Conservation (phyloP, 1,140 invertebrate genomes). For the Drosophila truncata region DNA sequence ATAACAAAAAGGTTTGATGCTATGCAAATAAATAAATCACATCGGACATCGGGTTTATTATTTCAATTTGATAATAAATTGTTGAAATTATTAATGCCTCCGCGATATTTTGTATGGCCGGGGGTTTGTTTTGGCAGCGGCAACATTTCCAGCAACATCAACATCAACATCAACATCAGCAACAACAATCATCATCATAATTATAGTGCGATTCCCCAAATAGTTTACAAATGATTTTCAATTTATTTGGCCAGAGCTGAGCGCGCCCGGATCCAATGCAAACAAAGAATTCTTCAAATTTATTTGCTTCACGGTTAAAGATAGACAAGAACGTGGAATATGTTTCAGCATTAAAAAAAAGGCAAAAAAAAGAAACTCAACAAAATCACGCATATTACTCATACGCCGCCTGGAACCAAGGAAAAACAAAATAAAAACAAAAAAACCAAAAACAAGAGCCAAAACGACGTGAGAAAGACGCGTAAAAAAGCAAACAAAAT, state of each 20-base stretch:
- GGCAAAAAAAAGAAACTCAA: neutral
- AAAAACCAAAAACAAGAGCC: neutral
- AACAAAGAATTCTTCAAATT: slow-evolving; percentile 73
- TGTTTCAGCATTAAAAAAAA: slow-evolving; percentile 33
- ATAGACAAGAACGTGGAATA: slow-evolving; percentile 47
- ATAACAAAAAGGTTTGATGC: slow-evolving; percentile 22
- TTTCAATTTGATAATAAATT: slow-evolving; percentile 73
- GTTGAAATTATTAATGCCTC: slow-evolving; percentile 66
- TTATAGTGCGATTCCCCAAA: slow-evolving; percentile 40
- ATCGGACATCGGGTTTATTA: slow-evolving; percentile 46
- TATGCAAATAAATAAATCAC: slow-evolving; percentile 66
- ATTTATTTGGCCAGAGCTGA: slow-evolving; percentile 31
- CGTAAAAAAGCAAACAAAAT: slow-evolving; percentile 29
- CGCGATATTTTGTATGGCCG: slow-evolving; percentile 38
- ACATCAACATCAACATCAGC: slow-evolving; percentile 3
- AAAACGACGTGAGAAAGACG: slow-evolving; percentile 49
- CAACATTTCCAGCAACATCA: slow-evolving; percentile 13
- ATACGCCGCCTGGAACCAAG: slow-evolving; percentile 58
- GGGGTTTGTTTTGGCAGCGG: slow-evolving; percentile 66
- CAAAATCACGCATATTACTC: slow-evolving; percentile 66
- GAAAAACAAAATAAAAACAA: slow-evolving; percentile 1
- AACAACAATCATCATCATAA: slow-evolving; percentile 46
- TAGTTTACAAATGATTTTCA: slow-evolving; percentile 73
- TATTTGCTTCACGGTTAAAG: slow-evolving; percentile 60
- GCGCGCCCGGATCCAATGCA: slow-evolving; percentile 32